These are phyloP conservation scores for Leucophenga montana DNA, from an alignment of 2,888 invertebrate genomes.

Conservation along the genomic window DNA sequence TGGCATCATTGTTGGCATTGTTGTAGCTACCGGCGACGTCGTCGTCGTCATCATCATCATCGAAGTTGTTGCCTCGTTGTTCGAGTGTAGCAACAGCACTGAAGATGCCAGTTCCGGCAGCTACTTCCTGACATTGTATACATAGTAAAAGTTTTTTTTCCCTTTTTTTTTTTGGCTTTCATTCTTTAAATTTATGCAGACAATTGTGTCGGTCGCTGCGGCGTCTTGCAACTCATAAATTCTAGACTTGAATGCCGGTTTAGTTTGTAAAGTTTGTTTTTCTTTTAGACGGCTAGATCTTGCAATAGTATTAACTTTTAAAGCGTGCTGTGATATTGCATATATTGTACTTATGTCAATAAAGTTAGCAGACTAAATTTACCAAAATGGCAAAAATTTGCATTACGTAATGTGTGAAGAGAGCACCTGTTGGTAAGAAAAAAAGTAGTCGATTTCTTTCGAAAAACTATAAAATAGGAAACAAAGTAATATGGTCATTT, in stretches of 20 bases:
- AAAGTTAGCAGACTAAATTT: no score
- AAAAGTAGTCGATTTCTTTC: no score
- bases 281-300: no score
- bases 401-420: no score
- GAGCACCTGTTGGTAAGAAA: no score
- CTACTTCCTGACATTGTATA: conserved; percentile 32
- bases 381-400: no score
- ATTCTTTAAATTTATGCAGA: not conserved
- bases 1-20: conserved; percentile 34
- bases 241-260: conserved; percentile 9
- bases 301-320: not conserved
- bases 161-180: not conserved
- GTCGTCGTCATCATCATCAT: conserved; percentile 10
- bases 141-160: no score
- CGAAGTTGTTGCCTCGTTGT: conserved; percentile 39
- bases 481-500: no score
- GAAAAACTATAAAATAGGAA: no score
- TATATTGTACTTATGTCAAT: not conserved
- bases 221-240: no score
- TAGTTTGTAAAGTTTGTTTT: not conserved
- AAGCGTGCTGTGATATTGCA: not conserved
- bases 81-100: conserved; percentile 52
- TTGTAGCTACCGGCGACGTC: conserved; percentile 21
- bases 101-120: conserved; percentile 18
- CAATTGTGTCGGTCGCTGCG: not conserved